Conservation (phyloP, 1,140 invertebrate genomes). For the Aplysia californica region DNA sequence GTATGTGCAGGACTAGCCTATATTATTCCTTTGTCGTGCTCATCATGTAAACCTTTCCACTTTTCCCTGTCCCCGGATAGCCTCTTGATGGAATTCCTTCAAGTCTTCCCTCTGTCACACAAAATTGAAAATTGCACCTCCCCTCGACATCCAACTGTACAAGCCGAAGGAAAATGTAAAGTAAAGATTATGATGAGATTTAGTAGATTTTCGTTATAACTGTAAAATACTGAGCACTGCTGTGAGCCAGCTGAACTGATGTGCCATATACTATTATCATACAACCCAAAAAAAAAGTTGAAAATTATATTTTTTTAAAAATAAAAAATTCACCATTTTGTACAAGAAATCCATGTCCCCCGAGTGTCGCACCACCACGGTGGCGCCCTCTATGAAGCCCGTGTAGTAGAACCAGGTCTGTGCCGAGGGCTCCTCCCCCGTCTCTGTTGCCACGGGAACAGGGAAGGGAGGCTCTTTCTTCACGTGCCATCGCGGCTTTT, state of each 20-base stretch:
- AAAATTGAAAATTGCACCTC: neutral
- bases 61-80: too few species aligned
- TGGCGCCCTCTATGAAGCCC: conserved; percentile 36
- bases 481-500: conserved; percentile 30
- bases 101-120: too few species aligned
- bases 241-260: neutral
- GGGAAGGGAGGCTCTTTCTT: conserved; percentile 49
- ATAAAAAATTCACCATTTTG: conserved; percentile 48
- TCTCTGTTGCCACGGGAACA: conserved; percentile 45
- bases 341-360: conserved; percentile 56
- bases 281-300: neutral
- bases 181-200: too few species aligned
- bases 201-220: neutral
- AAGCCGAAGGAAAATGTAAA: too few species aligned
- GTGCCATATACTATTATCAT: neutral
- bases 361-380: conserved; percentile 48
- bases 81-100: too few species aligned
- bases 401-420: conserved; percentile 53
- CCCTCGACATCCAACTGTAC: neutral
- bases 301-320: neutral
- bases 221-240: too few species aligned
- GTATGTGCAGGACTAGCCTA: too few species aligned
- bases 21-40: too few species aligned
- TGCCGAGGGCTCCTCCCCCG: conserved; percentile 24
- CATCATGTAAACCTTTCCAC: too few species aligned